Conservation (phyloP, 2,888 invertebrate species). For the Noctua fimbriata region DNA sequence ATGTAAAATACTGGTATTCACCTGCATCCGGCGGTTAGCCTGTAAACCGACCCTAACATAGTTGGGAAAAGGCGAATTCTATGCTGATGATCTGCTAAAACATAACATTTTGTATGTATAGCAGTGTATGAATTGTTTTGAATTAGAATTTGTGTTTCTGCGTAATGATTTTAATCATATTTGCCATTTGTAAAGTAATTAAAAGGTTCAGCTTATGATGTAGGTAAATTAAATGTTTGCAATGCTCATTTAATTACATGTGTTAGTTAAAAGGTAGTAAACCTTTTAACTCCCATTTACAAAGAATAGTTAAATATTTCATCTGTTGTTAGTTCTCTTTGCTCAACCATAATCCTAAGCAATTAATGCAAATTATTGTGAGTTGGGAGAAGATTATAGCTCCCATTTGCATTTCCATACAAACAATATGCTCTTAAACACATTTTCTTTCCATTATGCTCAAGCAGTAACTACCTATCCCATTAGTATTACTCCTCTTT, state of each 20-base stretch:
- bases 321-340: conserved; percentile 29
- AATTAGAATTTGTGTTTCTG: not conserved
- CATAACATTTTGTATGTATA: not conserved
- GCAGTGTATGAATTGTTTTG: not conserved
- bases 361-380: conserved; percentile 56
- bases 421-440: conserved; percentile 12
- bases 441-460: conserved; percentile 7
- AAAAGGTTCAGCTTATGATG: not conserved
- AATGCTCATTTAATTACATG: not conserved
- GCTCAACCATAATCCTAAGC: conserved; percentile 35
- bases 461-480: not conserved
- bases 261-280: too few species aligned
- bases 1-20: too few species aligned
- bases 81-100: not conserved
- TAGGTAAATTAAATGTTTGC: not conserved
- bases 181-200: not conserved
- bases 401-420: conserved; percentile 49
- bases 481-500: not conserved
- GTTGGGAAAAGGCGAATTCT: too few species aligned
- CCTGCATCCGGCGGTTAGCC: too few species aligned
- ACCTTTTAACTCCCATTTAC: not conserved
- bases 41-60: too few species aligned
- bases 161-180: not conserved
- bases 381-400: conserved; percentile 38
- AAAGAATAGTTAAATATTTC: conserved; percentile 11